phyloP scores from a whole-genome alignment of 1,140 invertebrate genomes.

The Diabrotica undecimpunctata region DNA sequence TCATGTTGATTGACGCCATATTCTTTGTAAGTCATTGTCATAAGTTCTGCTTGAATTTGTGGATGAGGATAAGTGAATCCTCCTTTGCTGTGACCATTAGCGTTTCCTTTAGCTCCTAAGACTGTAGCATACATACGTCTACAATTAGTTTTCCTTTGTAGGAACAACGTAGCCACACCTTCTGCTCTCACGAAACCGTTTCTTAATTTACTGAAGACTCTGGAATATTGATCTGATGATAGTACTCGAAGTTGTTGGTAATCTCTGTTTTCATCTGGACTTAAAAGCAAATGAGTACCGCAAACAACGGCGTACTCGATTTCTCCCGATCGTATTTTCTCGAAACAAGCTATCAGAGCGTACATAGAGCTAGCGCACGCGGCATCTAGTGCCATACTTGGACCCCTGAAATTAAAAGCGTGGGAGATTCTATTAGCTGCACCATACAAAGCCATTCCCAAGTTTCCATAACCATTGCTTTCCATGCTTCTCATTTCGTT shows the following conservation, averaged over 20 bases:
- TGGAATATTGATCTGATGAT: constrained; percentile 63
- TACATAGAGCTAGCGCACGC: constrained; percentile 84
- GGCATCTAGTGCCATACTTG: constrained; percentile 79
- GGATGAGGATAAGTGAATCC: constrained; percentile 89
- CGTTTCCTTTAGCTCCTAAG: constrained; percentile 63
- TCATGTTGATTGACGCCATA: constrained; percentile 57
- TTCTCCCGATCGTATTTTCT: constrained; percentile 66
- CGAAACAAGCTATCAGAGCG: constrained; percentile 78
- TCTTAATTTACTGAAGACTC: constrained; percentile 79
- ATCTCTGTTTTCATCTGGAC: constrained; percentile 32
- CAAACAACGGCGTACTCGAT: constrained; percentile 86
- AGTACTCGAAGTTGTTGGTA: constrained; percentile 57
- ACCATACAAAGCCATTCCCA: constrained; percentile 6
- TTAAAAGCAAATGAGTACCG: constrained; percentile 66
- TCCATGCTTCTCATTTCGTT: not conserved
- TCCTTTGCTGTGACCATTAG: constrained; percentile 70
- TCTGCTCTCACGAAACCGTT: constrained; percentile 70
- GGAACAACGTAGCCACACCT: constrained; percentile 71
- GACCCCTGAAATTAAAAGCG: constrained; percentile 62
- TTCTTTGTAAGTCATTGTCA: constrained; percentile 64
- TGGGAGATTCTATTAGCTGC: constrained; percentile 78
- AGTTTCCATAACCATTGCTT: constrained; percentile 19
- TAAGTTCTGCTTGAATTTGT: constrained; percentile 69
- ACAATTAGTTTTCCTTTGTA: constrained; percentile 76
- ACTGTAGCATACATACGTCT: constrained; percentile 65